Evolutionary conservation across 2,888 invertebrate genomes (phyloP), one percentile per base, ranked within the genome.

Genomic region (Incurvaria masculella): DNA sequence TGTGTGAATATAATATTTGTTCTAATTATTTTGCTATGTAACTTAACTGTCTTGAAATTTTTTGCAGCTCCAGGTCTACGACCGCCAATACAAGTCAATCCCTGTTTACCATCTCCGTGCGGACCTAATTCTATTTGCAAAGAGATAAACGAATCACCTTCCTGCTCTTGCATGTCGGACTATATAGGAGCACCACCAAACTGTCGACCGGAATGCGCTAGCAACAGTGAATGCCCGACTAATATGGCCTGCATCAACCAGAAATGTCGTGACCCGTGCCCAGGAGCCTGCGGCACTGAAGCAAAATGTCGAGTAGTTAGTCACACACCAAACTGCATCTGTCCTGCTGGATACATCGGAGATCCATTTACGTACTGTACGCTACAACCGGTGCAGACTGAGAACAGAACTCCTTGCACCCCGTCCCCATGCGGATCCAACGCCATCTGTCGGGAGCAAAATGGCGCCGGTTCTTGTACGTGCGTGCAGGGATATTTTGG

Each of bases 361-460:
- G 87, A 89, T 74, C 88, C 89, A 26, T 88, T 88, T 62, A 71
- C 80, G 5, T 75, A 78, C 51, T 89, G 89, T 59, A 69, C 64
- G 44, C 63, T 79, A 26, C 66, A 74, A 57, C 65, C 66, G 56
- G 60, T 61, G 42, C 49, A 62, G 20, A 53, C 61, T 49, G 62
- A 66, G 2, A 72, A 76, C 56, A 74, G 80, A 56, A 79, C 79
- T 55, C 89, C 85, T 43, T 88, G 88, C 56, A 71, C 78, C 42
- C 87, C 87, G 21, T 86, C 85, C 19, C 87, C 88, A 2, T 90
- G 89, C 59, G 89, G 89, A 33, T 76, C 86, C 26, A 88, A 89
- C 61, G 87, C 89, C 3, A 69, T 82, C 57, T 89, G 89, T 60
- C 80, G 79, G 54, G 85, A 85, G 69, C 81, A 82, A 53, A 83